Base-by-base conservation (phyloP, 2,888 invertebrate genomes). In the Germaria angustata region DNA sequence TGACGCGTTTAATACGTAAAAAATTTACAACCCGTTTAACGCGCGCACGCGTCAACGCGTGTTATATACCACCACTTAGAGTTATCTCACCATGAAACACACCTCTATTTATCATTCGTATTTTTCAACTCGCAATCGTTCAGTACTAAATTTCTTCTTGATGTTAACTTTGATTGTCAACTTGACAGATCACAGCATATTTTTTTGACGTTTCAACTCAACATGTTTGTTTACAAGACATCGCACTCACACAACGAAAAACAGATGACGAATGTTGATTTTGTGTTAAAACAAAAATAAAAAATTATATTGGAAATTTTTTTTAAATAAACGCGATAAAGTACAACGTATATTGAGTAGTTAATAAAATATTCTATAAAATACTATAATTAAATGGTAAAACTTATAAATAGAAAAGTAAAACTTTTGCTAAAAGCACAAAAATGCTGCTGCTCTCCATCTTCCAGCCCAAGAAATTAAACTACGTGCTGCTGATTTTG, bases 151-250 rank as follows among this genome's bases (percentile, higher is more conserved):
- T n/a, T 39, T 2, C 4, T 13, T 1, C 9, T 4, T 39, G 13
- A 4, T 39, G 4, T 39, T 39, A 13, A 39, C 4, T 39, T n/a
- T n/a, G 1, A 8, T 32, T 53, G 53, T 32, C 32, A 53, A 15
- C 53, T 53, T 32, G n/a, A 28, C n/a, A 7, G 3, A 7, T 9
- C 6, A 28, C 28, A 5, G 28, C 17, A 24, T 24, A 1, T 17
- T 59, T 49, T 55, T 53, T 53, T 65, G 63, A 57, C 46, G 28
- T 59, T 32, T 36, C 0, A 63, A 36, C 22, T 61, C 77, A 61
- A 69, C 69, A 61, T 53, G 53, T 71, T 78, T 78, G 61, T 77
- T 77, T 77, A 69, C 77, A 71, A 78, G 63, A 63, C 24, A 69
- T 22, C 5, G 5, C 15, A 46, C 46, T 20, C 22, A 51, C 20